Conservation (phyloP, 2,797 vertebrate genomes). For the Peromyscus attwateri region DNA sequence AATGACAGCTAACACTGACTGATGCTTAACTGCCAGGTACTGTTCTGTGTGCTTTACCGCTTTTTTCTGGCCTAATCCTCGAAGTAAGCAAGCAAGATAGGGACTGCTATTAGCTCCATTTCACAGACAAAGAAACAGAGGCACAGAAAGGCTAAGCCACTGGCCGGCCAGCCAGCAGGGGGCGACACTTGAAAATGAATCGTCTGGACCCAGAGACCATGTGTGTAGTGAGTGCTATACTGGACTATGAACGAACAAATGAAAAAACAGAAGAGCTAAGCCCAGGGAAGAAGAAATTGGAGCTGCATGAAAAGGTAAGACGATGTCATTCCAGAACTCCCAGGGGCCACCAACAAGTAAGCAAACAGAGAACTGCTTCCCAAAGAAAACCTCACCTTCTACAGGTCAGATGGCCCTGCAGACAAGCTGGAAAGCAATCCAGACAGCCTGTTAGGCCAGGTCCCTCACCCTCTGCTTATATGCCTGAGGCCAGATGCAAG, state of each 20-base stretch:
- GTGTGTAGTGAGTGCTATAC: background rate
- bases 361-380: conserved; percentile 56
- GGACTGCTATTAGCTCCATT: background rate
- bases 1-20: background rate
- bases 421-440: background rate
- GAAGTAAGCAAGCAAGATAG: background rate
- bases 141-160: background rate
- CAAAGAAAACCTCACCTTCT: conserved; percentile 40
- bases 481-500: background rate
- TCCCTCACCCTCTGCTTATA: background rate
- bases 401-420: conserved; percentile 43
- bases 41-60: background rate
- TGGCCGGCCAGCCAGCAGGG: background rate
- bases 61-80: conserved; percentile 9
- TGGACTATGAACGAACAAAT: background rate
- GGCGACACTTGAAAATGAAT: conserved; percentile 12
- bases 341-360: conserved; percentile 31
- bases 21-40: conserved; percentile 10
- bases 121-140: conserved; percentile 55
- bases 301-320: background rate
- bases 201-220: background rate
- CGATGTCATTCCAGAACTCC: conserved; percentile 28
- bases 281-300: conserved; percentile 19
- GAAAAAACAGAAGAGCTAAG: conserved; percentile 55
- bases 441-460: background rate